A percentile compares a stretch with the other conserved stretches of the same genome.
Evolutionary conservation across 1,140 invertebrate species (phyloP).

Genomic region (Belonocnema kinseyi): DNA sequence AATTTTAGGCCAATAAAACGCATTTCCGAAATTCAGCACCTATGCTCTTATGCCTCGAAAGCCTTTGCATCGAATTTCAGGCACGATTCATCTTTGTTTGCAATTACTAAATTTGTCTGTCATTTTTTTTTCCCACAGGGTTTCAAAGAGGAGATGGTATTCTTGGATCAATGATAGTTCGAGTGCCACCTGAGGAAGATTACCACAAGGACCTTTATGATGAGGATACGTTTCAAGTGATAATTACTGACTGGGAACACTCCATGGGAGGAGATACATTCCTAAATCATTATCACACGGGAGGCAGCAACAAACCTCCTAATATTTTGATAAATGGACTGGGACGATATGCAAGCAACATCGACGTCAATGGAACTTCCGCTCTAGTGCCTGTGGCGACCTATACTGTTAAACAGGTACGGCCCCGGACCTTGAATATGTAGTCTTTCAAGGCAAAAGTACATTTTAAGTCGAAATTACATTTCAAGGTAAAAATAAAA

Average conservation of each 20-base stretch:
- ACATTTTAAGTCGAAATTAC: not conserved
- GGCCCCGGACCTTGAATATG: conserved; percentile 7
- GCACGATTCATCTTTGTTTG: too few species aligned
- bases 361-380: conserved; percentile 56
- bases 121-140: conserved; percentile 72
- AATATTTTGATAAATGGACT: conserved; percentile 87
- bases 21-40: too few species aligned
- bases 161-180: conserved; percentile 85
- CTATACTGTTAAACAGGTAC: conserved; percentile 79
- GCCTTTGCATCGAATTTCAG: too few species aligned
- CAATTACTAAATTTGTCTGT: too few species aligned
- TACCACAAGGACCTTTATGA: conserved; percentile 79
- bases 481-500: too few species aligned
- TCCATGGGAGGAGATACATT: conserved; percentile 82
- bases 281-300: conserved; percentile 85
- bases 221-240: conserved; percentile 83
- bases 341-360: conserved; percentile 78
- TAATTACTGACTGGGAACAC: conserved; percentile 89
- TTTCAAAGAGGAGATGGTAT: conserved; percentile 89
- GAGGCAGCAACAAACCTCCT: conserved; percentile 86
- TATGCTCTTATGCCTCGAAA: too few species aligned
- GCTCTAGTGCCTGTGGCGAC: conserved; percentile 76
- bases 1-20: too few species aligned
- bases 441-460: conserved; percentile 24
- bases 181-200: conserved; percentile 78